Evolutionary conservation across 2,113 vertebrate species (phyloP).

Genomic region (Anolis carolinensis): DNA sequence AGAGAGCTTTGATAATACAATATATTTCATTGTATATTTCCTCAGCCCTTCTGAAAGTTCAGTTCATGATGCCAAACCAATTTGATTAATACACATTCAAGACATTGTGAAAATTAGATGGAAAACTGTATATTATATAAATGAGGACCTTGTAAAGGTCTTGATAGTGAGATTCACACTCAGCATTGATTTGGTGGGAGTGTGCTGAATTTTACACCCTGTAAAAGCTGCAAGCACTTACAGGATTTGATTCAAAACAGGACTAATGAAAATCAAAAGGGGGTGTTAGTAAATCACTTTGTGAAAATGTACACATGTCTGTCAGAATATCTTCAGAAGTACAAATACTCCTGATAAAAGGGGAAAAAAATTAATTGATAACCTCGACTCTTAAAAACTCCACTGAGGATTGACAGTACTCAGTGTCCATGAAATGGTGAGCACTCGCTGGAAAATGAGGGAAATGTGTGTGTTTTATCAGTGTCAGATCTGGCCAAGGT

Average conservation of each 20-base stretch:
- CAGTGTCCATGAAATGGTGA: neutral
- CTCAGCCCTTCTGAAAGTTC: neutral
- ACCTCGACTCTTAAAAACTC: neutral
- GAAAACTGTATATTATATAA: neutral
- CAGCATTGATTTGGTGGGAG: neutral
- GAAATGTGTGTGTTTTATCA: neutral
- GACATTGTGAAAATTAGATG: neutral
- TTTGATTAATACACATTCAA: constrained; percentile 4
- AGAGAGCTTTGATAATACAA: constrained; percentile 4
- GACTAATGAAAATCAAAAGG: neutral
- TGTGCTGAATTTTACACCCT: neutral
- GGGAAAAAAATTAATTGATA: neutral
- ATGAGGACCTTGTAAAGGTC: neutral
- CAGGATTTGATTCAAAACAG: neutral
- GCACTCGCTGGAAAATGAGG: neutral
- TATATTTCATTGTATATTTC: neutral
- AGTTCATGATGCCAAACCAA: neutral
- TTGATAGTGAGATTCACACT: neutral
- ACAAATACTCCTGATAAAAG: neutral
- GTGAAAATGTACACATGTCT: too few species aligned
- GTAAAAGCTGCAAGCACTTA: neutral
- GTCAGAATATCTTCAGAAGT: neutral
- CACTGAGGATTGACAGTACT: neutral
- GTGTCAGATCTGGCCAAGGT: too few species aligned
- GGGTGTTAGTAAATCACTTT: too few species aligned